phyloP scores from a whole-genome alignment of 1,140 invertebrate species.

The Atta texana region DNA sequence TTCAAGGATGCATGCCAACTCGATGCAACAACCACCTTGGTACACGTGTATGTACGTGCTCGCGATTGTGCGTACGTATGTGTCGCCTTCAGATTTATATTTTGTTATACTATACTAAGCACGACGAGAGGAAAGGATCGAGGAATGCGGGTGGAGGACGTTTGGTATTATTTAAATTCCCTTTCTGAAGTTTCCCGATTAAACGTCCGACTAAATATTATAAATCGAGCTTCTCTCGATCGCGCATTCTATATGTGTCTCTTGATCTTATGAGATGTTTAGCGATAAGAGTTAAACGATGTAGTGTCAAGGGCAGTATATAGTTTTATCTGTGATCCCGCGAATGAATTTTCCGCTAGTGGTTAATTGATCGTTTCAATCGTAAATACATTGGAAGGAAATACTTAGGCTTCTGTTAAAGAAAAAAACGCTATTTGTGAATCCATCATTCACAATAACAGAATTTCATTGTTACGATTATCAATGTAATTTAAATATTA shows the following conservation, averaged over 20 bases:
- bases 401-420: slow-evolving; percentile 20
- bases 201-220: slow-evolving; percentile 39
- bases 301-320: slow-evolving; percentile 46
- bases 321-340: slow-evolving; percentile 61
- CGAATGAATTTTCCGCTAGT: slow-evolving; percentile 55
- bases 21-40: slow-evolving; percentile 15
- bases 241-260: slow-evolving; percentile 41
- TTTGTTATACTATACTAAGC: slow-evolving; percentile 63
- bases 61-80: slow-evolving; percentile 34
- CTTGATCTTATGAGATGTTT: slow-evolving; percentile 51
- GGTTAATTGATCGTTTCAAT: slow-evolving; percentile 56
- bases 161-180: slow-evolving; percentile 38
- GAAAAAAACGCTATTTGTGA: not conserved
- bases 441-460: not conserved
- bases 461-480: not conserved
- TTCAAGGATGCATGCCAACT: slow-evolving; percentile 9
- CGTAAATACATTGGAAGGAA: slow-evolving; percentile 48
- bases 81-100: slow-evolving; percentile 65
- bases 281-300: slow-evolving; percentile 44
- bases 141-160: not conserved
- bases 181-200: slow-evolving; percentile 24
- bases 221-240: slow-evolving; percentile 37
- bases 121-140: slow-evolving; percentile 25
- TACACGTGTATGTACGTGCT: slow-evolving; percentile 22
- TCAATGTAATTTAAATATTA: not conserved